Evolutionary conservation across 2,797 vertebrate genomes (phyloP), one percentile per base, ranked within the genome.

Genomic region (Smutsia temminckii): DNA sequence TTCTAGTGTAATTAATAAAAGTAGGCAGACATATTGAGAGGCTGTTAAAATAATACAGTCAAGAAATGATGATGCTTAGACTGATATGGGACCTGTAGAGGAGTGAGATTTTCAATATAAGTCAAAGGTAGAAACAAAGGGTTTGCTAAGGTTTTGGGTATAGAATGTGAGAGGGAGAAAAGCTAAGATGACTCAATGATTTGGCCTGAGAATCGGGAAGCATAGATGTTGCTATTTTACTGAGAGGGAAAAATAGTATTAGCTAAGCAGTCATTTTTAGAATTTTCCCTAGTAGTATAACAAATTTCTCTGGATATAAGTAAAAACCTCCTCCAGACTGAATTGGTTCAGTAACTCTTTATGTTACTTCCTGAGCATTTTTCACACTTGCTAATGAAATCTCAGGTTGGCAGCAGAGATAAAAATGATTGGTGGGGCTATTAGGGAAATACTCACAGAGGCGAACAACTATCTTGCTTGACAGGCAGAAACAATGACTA

Each of bases 371-470:
- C 32, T 32, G 84, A 72, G 63, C 64, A 95, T 93, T 96, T 96
- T 93, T 95, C 79, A 95, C 18, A 85, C 23, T 88, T 87, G 84
- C 85, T 96, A 96, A 94, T 95, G 93, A 97, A 96, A 94, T 57
- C 63, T 81, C 61, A 87, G 69, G 64, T 91, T 97, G 96, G 86
- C 83, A 95, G 86, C 72, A 88, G 88, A 96, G 89, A 92, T 94
- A 89, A 89, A 97, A 97, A 96, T 94, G 94, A 96, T 93, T 95
- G 93, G 89, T 95, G 71, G 91, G 72, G 55, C 63, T 92, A 51
- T 97, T 95, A 96, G 89, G 79, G 86, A 91, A 94, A 96, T 95
- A 91, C 37, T 95, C 86, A 71, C 23, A 29, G 49, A 95, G 53
- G 71, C 95, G 94, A 95, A 92, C 12, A 92, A 72, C 86, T 89